Base-by-base conservation (phyloP, 2,797 vertebrate genomes). In the Periophthalmus magnuspinnatus region DNA sequence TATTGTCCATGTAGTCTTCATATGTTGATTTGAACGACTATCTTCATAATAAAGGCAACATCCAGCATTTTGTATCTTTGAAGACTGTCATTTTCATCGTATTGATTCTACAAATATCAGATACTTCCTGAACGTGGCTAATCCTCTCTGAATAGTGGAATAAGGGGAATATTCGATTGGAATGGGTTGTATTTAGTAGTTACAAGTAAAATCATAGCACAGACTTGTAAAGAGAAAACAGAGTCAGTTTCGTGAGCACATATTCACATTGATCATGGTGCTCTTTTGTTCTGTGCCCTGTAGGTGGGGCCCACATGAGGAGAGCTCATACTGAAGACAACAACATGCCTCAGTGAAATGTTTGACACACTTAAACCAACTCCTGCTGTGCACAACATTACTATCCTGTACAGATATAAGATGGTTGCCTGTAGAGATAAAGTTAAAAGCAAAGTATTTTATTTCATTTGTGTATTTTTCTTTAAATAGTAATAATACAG, bases 321-420 rank as follows among this genome's bases (percentile, higher is more conserved):
- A 71, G 69, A 83, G 72, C 71, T 72, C 77, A 77, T 72, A 68
- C 55, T 67, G 72, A 74, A 79, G 65, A 80, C 24, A 47, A 64
- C 64, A 45, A 79, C 87, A 84, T 81, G 70, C 69, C 81, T 72
- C 65, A 47, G 73, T 70, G 57, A 77, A 86, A 86, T 83, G 88
- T 86, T 77, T 83, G 64, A 83, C 80, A 77, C 75, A 81, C 91
- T 89, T 87, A 83, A 84, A 79, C 61, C 70, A 70, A 2, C 65
- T 75, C 54, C 74, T 70, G 72, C 62, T 66, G 75, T 70, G 80
- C 70, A 69, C 61, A 70, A 60, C 70, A 57, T 78, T 79, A 78
- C 80, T 3, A 41, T 83, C 81, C 74, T 61, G 73, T 69, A 47
- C 34, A 60, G 81, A 88, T 90, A 91, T 86, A 90, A 81, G 79